Evolutionary conservation across 2,113 vertebrate genomes (phyloP).

Genomic region (Oceanites oceanicus): DNA sequence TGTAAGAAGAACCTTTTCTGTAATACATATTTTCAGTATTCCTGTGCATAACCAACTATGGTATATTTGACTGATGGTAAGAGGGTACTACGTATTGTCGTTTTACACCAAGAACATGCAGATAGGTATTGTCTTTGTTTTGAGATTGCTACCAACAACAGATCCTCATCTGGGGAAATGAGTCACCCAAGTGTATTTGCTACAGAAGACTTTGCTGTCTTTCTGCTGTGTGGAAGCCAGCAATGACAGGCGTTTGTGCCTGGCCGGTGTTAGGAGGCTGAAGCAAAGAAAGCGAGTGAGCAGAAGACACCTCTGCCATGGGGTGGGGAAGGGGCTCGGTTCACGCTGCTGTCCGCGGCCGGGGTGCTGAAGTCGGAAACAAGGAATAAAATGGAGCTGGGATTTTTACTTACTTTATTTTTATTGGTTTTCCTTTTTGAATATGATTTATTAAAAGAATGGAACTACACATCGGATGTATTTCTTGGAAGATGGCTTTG

Average conservation of each 20-base stretch:
- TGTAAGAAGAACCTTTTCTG: background rate
- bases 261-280: background rate
- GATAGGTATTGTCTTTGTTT: background rate
- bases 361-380: background rate
- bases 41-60: fast-evolving
- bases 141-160: background rate
- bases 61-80: background rate
- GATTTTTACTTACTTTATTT: background rate
- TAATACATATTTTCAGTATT: background rate
- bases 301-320: fast-evolving
- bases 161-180: background rate
- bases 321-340: fast-evolving
- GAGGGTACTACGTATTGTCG: background rate
- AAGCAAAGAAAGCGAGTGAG: background rate
- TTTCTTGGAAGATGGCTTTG: background rate
- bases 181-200: background rate
- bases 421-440: background rate
- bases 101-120: background rate
- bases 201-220: background rate
- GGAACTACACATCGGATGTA: background rate
- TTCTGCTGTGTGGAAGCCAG: background rate
- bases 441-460: background rate
- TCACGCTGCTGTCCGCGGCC: background rate
- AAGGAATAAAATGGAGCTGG: background rate
- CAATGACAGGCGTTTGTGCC: background rate